Evolutionary conservation across 1,140 invertebrate genomes (phyloP), one percentile per base, ranked within the genome.

Genomic region (Hyles euphorbiae): DNA sequence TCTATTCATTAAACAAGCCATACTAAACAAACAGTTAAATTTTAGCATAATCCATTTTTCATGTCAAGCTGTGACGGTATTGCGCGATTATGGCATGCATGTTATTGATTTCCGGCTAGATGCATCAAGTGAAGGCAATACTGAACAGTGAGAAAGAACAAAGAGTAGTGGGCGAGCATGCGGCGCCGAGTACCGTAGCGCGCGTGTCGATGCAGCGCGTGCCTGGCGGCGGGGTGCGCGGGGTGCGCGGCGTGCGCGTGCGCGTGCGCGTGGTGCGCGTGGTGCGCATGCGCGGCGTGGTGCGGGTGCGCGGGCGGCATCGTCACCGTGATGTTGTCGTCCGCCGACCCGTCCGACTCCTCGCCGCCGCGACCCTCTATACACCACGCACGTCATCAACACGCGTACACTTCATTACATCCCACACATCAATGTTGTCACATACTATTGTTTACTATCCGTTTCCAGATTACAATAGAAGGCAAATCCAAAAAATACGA

Each of bases 251-350:
- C n/a, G 46, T 53, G 63, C 11, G 50, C 65, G 40, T 22, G 47
- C 63, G 56, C n/a, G 56, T 46, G 54, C 1, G 34, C 44, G 49
- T 56, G 44, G 56, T 56, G n/a, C 46, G 5, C 33, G 34, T 51
- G 10, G 57, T 56, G 63, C 50, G 52, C 49, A 3, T 56, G 67
- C 22, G 56, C 36, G 34, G 50, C 58, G 9, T 11, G 11, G 43
- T 50, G 56, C 36, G 36, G 36, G 36, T 40, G 77, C 49, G 76
- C 78, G 22, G 88, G 81, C 58, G 91, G 90, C 81, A 91, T 89
- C 65, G 82, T 90, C 47, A 91, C 90, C 32, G 90, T 91, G 66
- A 91, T 90, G 76, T 91, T 91, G 78, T 91, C 91, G 59, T 91
- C 90, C 40, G 73, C 80, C n/a, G 87, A 88, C 47, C 81, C 90